Evolutionary conservation across 2,888 invertebrate genomes (phyloP).

Genomic region (Athalia cordata): DNA sequence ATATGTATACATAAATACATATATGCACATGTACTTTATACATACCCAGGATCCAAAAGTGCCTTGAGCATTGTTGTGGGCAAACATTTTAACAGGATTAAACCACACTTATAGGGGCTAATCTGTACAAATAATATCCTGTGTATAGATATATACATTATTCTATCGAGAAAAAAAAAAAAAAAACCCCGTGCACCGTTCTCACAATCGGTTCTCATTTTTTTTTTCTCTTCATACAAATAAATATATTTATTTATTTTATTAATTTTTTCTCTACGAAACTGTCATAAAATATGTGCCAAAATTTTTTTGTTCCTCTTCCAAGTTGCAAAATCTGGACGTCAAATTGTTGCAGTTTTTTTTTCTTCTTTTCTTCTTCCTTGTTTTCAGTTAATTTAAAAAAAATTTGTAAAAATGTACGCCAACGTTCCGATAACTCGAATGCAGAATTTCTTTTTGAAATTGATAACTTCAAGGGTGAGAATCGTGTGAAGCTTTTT

Average conservation of each 20-base stretch:
- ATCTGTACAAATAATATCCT: conserved; percentile 68
- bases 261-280: background rate
- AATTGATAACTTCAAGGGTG: too few species aligned
- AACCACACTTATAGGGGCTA: conserved; percentile 70
- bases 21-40: conserved; percentile 19
- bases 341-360: conserved; percentile 14
- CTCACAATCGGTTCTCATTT: background rate
- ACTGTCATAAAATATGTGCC: conserved; percentile 51
- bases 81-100: conserved; percentile 74
- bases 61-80: conserved; percentile 62
- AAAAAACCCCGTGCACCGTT: too few species aligned
- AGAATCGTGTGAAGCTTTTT: too few species aligned
- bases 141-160: conserved; percentile 53
- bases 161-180: too few species aligned
- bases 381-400: background rate
- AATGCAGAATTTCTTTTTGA: too few species aligned
- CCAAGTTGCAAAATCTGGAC: too few species aligned
- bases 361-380: background rate
- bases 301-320: conserved; percentile 28
- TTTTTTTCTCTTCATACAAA: conserved; percentile 6
- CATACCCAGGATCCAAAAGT: conserved; percentile 57
- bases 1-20: conserved; percentile 50
- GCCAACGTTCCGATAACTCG: too few species aligned
- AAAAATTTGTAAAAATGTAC: too few species aligned
- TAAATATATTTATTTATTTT: too few species aligned